Evolutionary conservation across 1,140 invertebrate genomes (phyloP).

Genomic region (Pogonomyrmex californicus): DNA sequence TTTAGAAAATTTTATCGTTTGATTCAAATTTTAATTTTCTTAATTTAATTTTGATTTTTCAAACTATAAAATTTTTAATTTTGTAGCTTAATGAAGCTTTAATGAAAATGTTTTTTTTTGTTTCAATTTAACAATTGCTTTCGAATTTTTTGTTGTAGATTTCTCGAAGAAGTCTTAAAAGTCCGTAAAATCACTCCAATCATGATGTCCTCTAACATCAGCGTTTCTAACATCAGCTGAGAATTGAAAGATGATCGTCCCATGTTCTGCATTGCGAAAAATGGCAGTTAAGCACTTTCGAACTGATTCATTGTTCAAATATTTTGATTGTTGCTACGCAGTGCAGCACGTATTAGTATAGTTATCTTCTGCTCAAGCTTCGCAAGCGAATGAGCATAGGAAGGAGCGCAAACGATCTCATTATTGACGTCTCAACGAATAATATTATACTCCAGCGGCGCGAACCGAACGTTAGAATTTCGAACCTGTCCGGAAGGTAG

Average conservation of each 20-base stretch:
- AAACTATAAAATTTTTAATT: too few relatives aligned
- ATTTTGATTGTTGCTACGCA: conserved; percentile 38
- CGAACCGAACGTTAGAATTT: conserved; percentile 27
- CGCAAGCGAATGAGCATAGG: not conserved
- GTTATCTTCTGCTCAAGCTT: not conserved
- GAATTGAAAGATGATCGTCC: conserved; percentile 21
- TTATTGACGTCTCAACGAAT: conserved; percentile 44
- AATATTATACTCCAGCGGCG: conserved; percentile 17
- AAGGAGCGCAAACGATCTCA: conserved; percentile 16
- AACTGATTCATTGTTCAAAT: conserved; percentile 28
- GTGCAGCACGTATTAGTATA: not conserved
- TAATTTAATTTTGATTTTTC: too few relatives aligned
- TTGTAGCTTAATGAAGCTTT: too few relatives aligned
- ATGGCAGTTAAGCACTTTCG: conserved; percentile 20
- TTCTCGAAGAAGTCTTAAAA: not conserved
- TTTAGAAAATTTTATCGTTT: too few relatives aligned
- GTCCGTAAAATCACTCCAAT: not conserved
- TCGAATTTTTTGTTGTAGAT: not conserved
- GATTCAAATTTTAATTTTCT: too few relatives aligned
- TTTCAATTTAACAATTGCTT: too few relatives aligned
- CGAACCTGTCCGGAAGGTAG: not conserved
- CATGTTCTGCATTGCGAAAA: not conserved
- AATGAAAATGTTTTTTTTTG: too few relatives aligned
- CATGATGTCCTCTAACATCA: not conserved
- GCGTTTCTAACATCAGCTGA: not conserved